phyloP scores from a whole-genome alignment of 2,797 vertebrate genomes.

The Numenius phaeopus region DNA sequence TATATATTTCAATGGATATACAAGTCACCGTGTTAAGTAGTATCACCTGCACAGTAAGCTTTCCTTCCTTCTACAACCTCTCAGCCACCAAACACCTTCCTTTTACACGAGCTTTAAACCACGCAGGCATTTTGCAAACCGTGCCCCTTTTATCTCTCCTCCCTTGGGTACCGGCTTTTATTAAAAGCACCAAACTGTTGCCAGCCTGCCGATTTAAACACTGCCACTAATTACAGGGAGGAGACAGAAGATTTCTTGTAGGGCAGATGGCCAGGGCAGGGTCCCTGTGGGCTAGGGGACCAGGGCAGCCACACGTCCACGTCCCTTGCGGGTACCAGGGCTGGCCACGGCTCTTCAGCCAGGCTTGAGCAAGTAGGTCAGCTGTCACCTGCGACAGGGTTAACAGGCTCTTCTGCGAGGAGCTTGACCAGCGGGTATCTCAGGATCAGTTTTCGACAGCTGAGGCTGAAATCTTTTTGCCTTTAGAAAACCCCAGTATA shows the following conservation, averaged over 20 bases:
- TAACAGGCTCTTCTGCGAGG: neutral
- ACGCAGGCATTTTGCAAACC: neutral
- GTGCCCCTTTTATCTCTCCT: neutral
- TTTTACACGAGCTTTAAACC: neutral
- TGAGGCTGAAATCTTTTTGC: constrained; percentile 64
- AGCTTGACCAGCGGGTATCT: neutral
- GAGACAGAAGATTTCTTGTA: constrained; percentile 32
- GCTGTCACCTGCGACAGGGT: constrained; percentile 58
- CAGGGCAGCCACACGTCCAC: neutral
- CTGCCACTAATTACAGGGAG: constrained; percentile 39
- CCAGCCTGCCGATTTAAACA: constrained; percentile 35
- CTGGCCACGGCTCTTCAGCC: neutral
- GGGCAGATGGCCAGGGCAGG: neutral
- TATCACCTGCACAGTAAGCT: neutral
- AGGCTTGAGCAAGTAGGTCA: constrained; percentile 71
- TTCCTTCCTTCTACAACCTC: neutral
- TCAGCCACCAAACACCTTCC: neutral
- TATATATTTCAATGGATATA: neutral
- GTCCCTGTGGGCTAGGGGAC: accelerated
- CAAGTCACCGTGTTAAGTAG: neutral
- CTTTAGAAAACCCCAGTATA: constrained; percentile 26
- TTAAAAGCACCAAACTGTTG: neutral
- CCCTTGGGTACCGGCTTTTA: neutral
- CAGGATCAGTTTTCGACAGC: constrained; percentile 76
- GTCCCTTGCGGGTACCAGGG: neutral